phyloP scores from a whole-genome alignment of 2,888 invertebrate genomes.

The Drosophila aldrichi region DNA sequence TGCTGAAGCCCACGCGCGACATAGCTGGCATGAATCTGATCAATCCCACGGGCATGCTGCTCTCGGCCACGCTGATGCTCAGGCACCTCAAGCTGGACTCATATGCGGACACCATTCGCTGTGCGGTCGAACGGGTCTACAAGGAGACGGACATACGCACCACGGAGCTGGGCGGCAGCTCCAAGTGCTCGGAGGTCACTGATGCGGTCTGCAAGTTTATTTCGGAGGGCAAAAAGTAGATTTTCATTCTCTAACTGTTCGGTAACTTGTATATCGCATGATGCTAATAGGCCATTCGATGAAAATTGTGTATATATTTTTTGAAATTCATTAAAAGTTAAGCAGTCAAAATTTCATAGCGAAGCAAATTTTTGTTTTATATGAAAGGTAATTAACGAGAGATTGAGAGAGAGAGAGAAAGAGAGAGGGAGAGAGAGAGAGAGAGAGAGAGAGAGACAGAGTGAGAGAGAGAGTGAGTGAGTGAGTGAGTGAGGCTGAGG shows the following conservation, averaged over 20 bases:
- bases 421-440: background rate
- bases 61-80: conserved; percentile 96
- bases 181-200: conserved; percentile 95
- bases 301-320: conserved; percentile 1
- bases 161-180: conserved; percentile 94
- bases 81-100: conserved; percentile 94
- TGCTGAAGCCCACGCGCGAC: conserved; percentile 96
- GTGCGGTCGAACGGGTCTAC: conserved; percentile 92
- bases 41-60: conserved; percentile 98
- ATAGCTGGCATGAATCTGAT: conserved; percentile 93
- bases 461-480: background rate
- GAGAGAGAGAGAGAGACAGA: background rate
- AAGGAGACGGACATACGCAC: conserved; percentile 94
- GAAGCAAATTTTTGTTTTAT: background rate
- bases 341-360: background rate
- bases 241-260: background rate
- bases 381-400: background rate
- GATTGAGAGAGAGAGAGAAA: background rate
- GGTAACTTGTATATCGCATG: background rate
- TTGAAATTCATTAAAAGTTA: background rate
- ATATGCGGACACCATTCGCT: conserved; percentile 92
- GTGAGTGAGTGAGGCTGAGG: too few relatives aligned
- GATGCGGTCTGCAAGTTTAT: conserved; percentile 88
- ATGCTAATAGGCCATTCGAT: background rate
- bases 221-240: background rate